Conservation (phyloP, 2,113 vertebrate genomes). For the Cebus imitator region DNA sequence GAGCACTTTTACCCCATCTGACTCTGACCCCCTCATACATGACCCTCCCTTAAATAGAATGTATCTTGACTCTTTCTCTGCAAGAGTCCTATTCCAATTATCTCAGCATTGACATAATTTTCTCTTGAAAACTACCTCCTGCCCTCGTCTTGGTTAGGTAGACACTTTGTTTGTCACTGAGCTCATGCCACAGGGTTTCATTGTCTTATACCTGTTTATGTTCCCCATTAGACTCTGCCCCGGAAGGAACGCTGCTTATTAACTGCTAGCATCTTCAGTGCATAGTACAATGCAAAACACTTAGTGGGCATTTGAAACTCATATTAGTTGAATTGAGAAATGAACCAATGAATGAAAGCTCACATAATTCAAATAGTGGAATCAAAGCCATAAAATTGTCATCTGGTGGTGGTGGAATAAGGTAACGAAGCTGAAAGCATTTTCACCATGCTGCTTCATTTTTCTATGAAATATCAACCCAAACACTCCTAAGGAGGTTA, state of each 20-base stretch:
- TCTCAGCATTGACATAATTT: background rate
- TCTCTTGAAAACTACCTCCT: background rate
- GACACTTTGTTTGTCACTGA: background rate
- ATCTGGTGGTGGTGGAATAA: background rate
- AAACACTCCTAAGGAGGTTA: fast-evolving
- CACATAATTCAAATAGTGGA: background rate
- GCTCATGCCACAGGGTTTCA: no score
- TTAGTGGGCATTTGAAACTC: background rate
- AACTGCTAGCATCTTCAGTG: background rate
- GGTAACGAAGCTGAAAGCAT: background rate
- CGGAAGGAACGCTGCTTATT: background rate
- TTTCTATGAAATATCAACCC: fast-evolving
- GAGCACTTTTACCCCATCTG: background rate
- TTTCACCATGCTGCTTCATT: background rate
- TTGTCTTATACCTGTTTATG: background rate
- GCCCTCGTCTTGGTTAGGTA: background rate
- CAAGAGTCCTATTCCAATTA: fast-evolving
- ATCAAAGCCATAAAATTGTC: background rate
- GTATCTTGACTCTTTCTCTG: no score
- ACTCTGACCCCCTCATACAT: fast-evolving
- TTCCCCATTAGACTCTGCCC: background rate
- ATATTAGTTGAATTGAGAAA: background rate
- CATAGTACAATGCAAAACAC: background rate
- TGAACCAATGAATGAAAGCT: background rate
- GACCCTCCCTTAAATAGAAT: background rate